Evolutionary conservation across 2,113 vertebrate genomes (phyloP), one percentile per base, ranked within the genome.

Genomic region (Pseudorhombus dupliciocellatus): DNA sequence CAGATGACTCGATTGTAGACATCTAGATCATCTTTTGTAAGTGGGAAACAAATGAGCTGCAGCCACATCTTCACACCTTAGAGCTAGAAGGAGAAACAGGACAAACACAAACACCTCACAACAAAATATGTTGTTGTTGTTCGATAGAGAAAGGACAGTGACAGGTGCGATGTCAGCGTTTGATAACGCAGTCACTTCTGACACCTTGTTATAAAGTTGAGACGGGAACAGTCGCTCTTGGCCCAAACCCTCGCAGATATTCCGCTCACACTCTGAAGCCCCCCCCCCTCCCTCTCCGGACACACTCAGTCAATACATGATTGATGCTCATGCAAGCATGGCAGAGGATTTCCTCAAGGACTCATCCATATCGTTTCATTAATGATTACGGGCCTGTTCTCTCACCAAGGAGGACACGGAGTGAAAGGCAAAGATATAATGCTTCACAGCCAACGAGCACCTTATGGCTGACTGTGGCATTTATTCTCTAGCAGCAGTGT

Each of bases 341-440:
- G 57, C 31, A 5, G 50, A 75, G 64, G 46, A 86, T 73, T 75
- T 84, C 80, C 71, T 78, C 44, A 56, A 68, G 69, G 79, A 66
- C 75, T 71, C 65, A 85, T 85, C 81, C 80, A 60, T 84, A 81
- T 76, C 75, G 62, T 77, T 79, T 81, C 25, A n/a, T 48, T 85
- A 84, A 83, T 76, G 74, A 84, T 74, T 62, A 67, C 44, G 67
- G 70, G 12, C 40, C 70, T 37, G 69, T 52, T 55, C 50, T 30
- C 22, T 66, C 20, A 5, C 74, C 58, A 51, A 53, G 44, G 44
- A 83, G 31, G 51, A 70, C 77, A 72, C 60, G 53, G 75, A 68
- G 69, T 62, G 55, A 81, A 73, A 83, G 54, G 65, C 40, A 60
- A 76, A 51, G 67, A 62, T 65, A 61, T 65, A 74, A 79, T 71